A percentile compares a stretch with the other conserved stretches of the same genome.
Conservation (phyloP, 2,888 invertebrate species). For the Nomada hirtipes region DNA sequence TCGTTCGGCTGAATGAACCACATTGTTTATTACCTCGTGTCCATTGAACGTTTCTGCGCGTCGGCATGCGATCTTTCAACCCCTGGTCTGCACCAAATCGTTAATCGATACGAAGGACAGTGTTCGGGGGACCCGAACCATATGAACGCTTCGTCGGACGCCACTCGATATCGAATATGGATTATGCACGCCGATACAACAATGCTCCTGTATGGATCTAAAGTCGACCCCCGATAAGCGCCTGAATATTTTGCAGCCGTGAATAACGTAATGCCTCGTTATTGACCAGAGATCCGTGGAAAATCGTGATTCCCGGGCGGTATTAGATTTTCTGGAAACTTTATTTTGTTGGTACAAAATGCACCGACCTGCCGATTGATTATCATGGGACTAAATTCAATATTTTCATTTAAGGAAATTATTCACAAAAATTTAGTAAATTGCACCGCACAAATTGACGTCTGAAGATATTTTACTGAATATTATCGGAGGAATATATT, state of each 20-base stretch:
- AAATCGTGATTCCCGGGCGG: no score
- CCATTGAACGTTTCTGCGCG: constrained; percentile 36
- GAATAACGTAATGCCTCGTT: constrained; percentile 22
- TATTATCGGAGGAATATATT: no score
- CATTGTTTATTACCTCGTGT: constrained; percentile 22
- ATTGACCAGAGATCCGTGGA: background rate
- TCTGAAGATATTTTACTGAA: no score
- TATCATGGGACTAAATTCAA: no score
- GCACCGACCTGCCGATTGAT: background rate
- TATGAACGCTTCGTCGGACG: constrained; percentile 49
- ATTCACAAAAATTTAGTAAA: no score
- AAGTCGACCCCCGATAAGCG: constrained; percentile 23
- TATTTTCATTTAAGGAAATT: no score
- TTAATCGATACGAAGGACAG: constrained; percentile 62
- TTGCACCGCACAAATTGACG: no score
- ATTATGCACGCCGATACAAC: constrained; percentile 42
- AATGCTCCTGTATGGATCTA: constrained; percentile 16
- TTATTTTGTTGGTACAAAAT: background rate
- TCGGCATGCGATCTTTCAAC: constrained; percentile 45
- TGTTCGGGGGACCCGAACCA: constrained; percentile 28
- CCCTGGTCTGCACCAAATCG: constrained; percentile 55
- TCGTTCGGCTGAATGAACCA: constrained; percentile 23
- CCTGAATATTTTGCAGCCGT: constrained; percentile 20
- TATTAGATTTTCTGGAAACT: background rate
- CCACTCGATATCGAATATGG: constrained; percentile 64